Conservation (phyloP, 2,797 vertebrate genomes). For the Enteromius afrohamiltoni region DNA sequence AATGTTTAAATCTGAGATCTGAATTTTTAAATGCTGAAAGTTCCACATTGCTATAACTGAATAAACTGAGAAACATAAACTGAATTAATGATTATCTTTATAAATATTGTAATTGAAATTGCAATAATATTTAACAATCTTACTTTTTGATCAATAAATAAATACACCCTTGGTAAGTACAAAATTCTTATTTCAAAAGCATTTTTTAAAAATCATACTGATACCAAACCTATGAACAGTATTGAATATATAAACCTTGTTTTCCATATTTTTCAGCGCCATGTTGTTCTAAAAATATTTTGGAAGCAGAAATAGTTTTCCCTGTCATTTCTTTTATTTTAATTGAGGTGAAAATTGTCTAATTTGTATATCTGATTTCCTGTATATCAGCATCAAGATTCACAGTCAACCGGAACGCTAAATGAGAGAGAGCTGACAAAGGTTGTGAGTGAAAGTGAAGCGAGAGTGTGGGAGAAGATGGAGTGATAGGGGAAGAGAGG, state of each 20-base stretch:
- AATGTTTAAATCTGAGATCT: neutral
- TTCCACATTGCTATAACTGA: neutral
- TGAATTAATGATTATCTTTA: neutral
- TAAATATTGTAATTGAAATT: neutral
- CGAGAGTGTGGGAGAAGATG: slow-evolving; percentile 47
- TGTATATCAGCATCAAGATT: slow-evolving; percentile 40
- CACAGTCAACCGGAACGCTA: slow-evolving; percentile 1
- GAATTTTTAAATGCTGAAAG: neutral
- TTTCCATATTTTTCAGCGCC: neutral
- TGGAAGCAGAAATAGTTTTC: neutral
- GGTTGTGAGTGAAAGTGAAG: slow-evolving; percentile 55
- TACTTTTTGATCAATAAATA: neutral
- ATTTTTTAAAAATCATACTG: neutral
- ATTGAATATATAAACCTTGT: neutral
- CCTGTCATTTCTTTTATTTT: neutral
- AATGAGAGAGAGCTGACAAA: slow-evolving; percentile 28
- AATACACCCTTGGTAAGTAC: neutral
- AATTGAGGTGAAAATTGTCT: neutral
- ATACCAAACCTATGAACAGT: neutral
- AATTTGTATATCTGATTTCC: slow-evolving; percentile 11
- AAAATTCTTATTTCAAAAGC: neutral
- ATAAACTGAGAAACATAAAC: no score
- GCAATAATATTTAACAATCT: neutral
- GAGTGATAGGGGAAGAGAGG: slow-evolving; percentile 53
- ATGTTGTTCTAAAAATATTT: neutral